Percentiles rank a stretch among this genome's conserved stretches.
Conservation (phyloP, 2,888 invertebrate genomes). For the Hermaeophaga mercurialis region DNA sequence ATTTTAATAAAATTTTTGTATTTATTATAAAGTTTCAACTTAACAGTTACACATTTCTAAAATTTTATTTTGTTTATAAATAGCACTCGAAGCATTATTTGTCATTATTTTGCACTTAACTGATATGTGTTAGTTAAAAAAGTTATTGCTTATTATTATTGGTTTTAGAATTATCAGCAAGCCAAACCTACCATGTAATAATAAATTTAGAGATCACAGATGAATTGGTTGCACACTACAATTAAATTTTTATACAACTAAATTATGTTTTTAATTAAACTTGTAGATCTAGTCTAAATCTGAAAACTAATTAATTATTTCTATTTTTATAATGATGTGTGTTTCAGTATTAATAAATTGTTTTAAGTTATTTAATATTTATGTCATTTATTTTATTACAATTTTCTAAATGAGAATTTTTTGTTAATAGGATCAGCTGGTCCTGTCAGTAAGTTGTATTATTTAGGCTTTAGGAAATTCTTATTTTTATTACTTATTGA, state of each 20-base stretch:
- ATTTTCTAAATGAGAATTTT: too few species aligned
- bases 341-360: too few species aligned
- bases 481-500: too few species aligned
- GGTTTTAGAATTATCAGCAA: constrained; percentile 5
- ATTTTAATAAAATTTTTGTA: constrained; percentile 1
- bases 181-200: constrained; percentile 3
- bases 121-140: constrained; percentile 28
- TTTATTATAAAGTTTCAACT: constrained; percentile 10
- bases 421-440: too few species aligned
- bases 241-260: constrained; percentile 12
- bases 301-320: too few species aligned
- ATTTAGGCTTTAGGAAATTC: too few species aligned
- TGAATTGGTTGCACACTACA: constrained; percentile 21
- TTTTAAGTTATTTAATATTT: too few species aligned
- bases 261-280: too few species aligned
- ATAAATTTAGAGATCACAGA: constrained; percentile 21
- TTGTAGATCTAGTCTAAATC: too few species aligned
- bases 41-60: constrained; percentile 13
- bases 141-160: constrained; percentile 19
- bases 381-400: too few species aligned
- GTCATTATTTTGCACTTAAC: constrained; percentile 27
- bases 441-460: too few species aligned
- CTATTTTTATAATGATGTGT: too few species aligned
- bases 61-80: constrained; percentile 21
- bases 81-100: constrained; percentile 29